Conservation (phyloP, 1,140 invertebrate genomes). For the Drosophila nannoptera region DNA sequence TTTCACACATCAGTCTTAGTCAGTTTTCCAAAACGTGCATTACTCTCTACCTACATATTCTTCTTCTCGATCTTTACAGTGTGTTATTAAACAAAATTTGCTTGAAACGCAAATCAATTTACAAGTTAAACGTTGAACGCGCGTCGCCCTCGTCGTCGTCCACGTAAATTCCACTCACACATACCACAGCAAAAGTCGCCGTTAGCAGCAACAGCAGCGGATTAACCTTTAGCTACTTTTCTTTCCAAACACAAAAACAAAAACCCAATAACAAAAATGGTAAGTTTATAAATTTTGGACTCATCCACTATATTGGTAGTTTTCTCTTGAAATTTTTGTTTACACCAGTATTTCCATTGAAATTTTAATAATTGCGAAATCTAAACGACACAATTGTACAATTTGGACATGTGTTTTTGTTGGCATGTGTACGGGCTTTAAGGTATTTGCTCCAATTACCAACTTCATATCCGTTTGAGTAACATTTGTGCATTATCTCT, state of each 20-base stretch:
- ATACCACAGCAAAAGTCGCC: slow-evolving; percentile 57
- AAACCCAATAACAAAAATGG: slow-evolving; percentile 68
- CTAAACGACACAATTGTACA: slow-evolving; percentile 18
- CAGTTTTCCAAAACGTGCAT: slow-evolving; percentile 24
- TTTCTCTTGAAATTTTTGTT: slow-evolving; percentile 1
- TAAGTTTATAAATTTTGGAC: slow-evolving; percentile 48
- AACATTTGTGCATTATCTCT: not conserved
- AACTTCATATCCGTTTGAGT: slow-evolving; percentile 9
- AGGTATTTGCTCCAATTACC: not conserved
- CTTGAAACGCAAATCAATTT: slow-evolving; percentile 35
- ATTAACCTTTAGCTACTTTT: slow-evolving; percentile 72
- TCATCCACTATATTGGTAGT: no score
- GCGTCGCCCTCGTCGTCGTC: slow-evolving; percentile 51
- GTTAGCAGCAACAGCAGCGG: slow-evolving; percentile 64
- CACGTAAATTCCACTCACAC: slow-evolving; percentile 71
- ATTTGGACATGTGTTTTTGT: slow-evolving; percentile 39
- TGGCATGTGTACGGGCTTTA: not conserved
- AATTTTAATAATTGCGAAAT: slow-evolving; percentile 56
- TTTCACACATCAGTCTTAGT: not conserved
- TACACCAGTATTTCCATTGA: slow-evolving; percentile 57
- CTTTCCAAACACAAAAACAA: slow-evolving; percentile 61
- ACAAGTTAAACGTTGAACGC: slow-evolving; percentile 52
- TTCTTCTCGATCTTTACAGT: slow-evolving; percentile 47
- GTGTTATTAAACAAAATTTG: slow-evolving; percentile 42
- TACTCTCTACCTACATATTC: slow-evolving; percentile 18